Evolutionary conservation across 2,888 invertebrate species (phyloP), one percentile per base, ranked within the genome.

Genomic region (Chironomus tentans): DNA sequence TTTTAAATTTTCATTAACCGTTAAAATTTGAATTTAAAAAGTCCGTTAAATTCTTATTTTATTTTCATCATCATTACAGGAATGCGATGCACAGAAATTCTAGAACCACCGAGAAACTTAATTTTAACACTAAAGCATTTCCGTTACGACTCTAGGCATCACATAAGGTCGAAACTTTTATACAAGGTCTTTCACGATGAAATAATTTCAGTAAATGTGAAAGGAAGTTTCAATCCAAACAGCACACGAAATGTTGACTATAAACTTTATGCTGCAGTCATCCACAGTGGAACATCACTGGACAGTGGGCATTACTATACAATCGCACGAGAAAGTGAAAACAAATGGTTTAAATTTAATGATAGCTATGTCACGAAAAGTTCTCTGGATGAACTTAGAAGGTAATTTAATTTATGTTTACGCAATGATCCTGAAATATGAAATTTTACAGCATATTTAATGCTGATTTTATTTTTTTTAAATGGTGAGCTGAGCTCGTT

Each of bases 301-400:
- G 92, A 95, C 81, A 91, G 92, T 0, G 95, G 95, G 0, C 95
- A 95, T 81, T 95, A 95, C 82, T 94, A 93, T 82, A 93, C 94
- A 0, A 89, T 92, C 77, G 93, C 92, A 0, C 87, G 89, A 48
- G 92, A 92, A 80, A 84, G 83, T 18, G 85, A 86, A 76, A 85
- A 87, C 48, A 84, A 84, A 76, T 95, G 95, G 95, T 91, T 89
- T 82, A 88, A 90, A 80, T 93, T 92, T 81, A 93, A 94, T 81
- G 95, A 95, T 80, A 90, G 89, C 77, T 84, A 87, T n/a, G 93
- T 95, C 0, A 86, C 87, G 0, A 82, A 83, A 61, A 87, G 88
- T 13, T 86, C 87, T 7, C 86, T 89, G 6, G 84, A 86, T 0
- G 88, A 90, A 76, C 84, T 92, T 68, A 88, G 88, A 79, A 84